Percentiles rank a stretch among this genome's conserved stretches.
These are phyloP conservation scores for Xylocopa sonorina DNA, from an alignment of 1,140 invertebrate species.

Conservation along the genomic window DNA sequence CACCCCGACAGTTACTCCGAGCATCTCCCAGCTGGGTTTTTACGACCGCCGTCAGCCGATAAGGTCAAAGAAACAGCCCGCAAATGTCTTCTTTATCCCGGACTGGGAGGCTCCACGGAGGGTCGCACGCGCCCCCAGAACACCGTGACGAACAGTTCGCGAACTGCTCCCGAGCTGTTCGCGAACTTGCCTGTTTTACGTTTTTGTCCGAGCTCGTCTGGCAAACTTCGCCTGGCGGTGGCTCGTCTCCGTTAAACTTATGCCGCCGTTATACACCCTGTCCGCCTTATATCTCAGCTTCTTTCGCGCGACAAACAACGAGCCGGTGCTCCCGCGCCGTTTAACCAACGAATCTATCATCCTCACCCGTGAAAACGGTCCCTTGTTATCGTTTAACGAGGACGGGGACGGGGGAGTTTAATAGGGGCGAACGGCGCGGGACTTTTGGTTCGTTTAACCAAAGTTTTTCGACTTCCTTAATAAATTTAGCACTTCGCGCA, in stretches of 20 bases:
- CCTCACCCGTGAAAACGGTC: neutral
- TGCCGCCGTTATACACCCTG: neutral
- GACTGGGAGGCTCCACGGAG: neutral
- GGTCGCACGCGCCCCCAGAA: neutral
- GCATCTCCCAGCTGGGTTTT: conserved; percentile 17
- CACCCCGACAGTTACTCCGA: conserved; percentile 3
- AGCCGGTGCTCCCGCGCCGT: neutral
- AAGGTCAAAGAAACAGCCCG: conserved; percentile 41
- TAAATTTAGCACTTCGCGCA: too few species aligned
- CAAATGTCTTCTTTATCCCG: conserved; percentile 39
- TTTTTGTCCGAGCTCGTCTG: conserved; percentile 15
- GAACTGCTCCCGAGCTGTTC: conserved; percentile 29
- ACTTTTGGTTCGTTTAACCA: neutral
- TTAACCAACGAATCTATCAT: neutral
- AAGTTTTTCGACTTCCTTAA: neutral
- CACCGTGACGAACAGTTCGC: conserved; percentile 25
- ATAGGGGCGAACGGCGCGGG: too few species aligned
- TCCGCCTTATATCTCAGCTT: too few species aligned
- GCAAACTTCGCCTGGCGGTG: conserved; percentile 2
- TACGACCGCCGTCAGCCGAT: conserved; percentile 4
- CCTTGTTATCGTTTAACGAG: neutral
- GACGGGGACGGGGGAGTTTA: neutral
- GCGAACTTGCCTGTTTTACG: conserved; percentile 29
- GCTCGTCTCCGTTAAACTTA: neutral
- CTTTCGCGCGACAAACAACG: neutral